Evolutionary conservation across 2,888 invertebrate species (phyloP), one percentile per base, ranked within the genome.

Genomic region (Tethea ocularis): DNA sequence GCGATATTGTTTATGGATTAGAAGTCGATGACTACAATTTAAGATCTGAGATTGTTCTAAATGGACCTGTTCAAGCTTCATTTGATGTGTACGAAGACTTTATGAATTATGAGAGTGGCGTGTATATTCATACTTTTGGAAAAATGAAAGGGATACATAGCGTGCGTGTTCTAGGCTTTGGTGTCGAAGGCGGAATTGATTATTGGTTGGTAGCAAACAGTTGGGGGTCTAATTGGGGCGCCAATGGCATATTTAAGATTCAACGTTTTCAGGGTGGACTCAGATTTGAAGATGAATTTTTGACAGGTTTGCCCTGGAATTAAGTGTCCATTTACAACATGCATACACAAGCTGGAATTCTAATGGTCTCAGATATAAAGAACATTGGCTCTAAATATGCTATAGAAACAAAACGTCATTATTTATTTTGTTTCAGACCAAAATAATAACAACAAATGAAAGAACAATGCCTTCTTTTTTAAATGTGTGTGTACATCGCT

Each of bases 121-220:
- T 73, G 8, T 78, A 77, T 57, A 51, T 61, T 41, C 96, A 97
- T 78, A 94, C 94, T 6, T 92, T 93, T 65, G 97, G 97, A 5
- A 83, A 87, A n/a, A 80, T 77, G 11, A 82, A 96, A 13, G 97
- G 96, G 51, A 96, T 96, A 0, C 97, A 97, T 82, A 97, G 97
- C 13, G 95, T 97, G 52, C 95, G 95, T 71, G 94, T 97, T 41
- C 81, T 97, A 29, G 97, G 97, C 10, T 97, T 97, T 96, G 97
- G 97, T 26, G 94, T 93, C 0, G 95, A 96, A 61, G 91, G 94
- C 51, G 94, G 93, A 5, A 93, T 93, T 1, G 95, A 95, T 7
- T 97, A 97, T 82, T 97, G 97, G 97, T 90, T 96, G 13, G 94
- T 96, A 64, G 97, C 96, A 59, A 97, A 97, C 88, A 97, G 96